phyloP scores from a whole-genome alignment of 2,113 vertebrate genomes.

The Eupsittula cactorum region DNA sequence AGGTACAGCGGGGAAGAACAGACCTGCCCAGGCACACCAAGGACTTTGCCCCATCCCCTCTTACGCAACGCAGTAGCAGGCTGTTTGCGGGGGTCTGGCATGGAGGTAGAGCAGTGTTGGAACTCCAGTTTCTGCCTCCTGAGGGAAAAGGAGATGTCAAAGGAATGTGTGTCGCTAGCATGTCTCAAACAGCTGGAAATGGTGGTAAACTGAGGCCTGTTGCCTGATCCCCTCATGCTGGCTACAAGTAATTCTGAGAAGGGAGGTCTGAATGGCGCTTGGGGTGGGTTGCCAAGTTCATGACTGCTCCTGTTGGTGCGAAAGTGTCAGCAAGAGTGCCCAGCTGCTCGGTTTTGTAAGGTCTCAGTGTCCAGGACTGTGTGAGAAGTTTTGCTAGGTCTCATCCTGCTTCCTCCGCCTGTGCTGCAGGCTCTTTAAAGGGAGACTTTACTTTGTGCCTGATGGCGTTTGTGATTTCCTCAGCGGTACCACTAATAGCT shows the following conservation, averaged over 20 bases:
- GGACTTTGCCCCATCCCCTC: not conserved
- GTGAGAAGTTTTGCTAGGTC: not conserved
- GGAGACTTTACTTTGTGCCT: not conserved
- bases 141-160: not conserved
- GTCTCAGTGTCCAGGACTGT: not conserved
- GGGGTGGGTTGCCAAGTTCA: not conserved
- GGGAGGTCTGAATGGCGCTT: not conserved
- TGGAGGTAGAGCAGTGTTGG: not conserved
- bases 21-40: not conserved
- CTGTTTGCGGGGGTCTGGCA: not conserved
- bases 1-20: not conserved
- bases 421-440: not conserved
- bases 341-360: not conserved
- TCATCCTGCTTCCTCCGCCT: not conserved
- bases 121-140: not conserved
- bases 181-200: fast-evolving
- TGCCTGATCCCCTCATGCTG: fast-evolving
- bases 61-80: fast-evolving
- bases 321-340: not conserved
- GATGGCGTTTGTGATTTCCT: not conserved
- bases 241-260: not conserved
- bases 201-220: not conserved
- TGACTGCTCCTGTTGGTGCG: not conserved
- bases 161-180: not conserved
- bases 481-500: not conserved